Conservation (phyloP, 2,113 vertebrate species). For the Loxodonta africana region DNA sequence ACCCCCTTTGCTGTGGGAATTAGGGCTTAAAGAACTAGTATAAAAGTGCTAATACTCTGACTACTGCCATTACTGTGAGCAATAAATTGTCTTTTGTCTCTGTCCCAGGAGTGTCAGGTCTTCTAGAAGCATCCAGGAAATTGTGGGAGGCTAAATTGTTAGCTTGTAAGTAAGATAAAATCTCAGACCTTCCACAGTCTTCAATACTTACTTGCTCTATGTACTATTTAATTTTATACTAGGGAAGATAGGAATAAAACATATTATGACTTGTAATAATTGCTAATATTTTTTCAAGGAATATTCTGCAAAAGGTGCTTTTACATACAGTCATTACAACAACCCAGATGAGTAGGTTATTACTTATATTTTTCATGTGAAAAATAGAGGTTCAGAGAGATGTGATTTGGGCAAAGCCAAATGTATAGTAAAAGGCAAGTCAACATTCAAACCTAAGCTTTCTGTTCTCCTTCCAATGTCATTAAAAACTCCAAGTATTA, state of each 20-base stretch:
- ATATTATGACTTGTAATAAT: neutral
- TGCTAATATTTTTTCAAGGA: slow-evolving; percentile 20
- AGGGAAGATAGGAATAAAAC: neutral
- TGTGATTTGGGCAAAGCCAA: slow-evolving; percentile 40
- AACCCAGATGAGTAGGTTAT: neutral
- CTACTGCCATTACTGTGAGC: neutral
- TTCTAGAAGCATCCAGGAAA: neutral
- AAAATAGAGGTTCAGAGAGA: slow-evolving; percentile 12
- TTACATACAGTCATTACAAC: neutral
- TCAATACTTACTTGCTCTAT: neutral
- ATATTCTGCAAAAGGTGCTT: neutral
- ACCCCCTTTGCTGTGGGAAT: neutral
- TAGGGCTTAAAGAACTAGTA: neutral
- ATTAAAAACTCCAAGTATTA: slow-evolving; percentile 33
- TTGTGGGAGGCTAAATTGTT: neutral
- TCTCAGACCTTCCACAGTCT: neutral
- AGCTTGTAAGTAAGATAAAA: neutral
- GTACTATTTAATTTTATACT: neutral
- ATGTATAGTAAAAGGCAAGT: neutral
- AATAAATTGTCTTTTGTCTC: neutral
- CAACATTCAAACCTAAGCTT: slow-evolving; percentile 1
- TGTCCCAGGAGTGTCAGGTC: neutral
- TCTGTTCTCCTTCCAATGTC: slow-evolving; percentile 36
- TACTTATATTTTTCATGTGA: neutral
- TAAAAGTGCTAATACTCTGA: neutral